A percentile compares a stretch with the other conserved stretches of the same genome.
Conservation (phyloP, 2,888 invertebrate species). For the Sphaerophoria taeniata region DNA sequence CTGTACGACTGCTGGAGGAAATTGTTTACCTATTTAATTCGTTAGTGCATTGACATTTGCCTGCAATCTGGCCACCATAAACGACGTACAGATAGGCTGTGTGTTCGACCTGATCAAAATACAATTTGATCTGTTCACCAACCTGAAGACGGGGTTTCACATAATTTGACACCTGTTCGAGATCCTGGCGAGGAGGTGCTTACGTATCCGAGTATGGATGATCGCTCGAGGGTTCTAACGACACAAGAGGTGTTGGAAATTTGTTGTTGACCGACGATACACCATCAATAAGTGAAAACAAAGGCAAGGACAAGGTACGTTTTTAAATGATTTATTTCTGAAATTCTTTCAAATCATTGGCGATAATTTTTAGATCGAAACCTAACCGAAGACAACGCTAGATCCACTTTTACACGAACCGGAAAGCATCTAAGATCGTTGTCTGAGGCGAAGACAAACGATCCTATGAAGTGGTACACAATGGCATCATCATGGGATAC, state of each 20-base stretch:
- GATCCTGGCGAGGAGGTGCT: conserved; percentile 82
- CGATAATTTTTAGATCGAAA: conserved; percentile 39
- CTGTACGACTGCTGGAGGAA: conserved; percentile 92
- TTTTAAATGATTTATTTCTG: conserved; percentile 41
- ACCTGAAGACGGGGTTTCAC: conserved; percentile 85
- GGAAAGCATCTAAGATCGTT: conserved; percentile 86
- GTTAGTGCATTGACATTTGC: no score
- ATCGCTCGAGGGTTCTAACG: conserved; percentile 81
- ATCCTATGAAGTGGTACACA: conserved; percentile 82
- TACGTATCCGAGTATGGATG: conserved; percentile 81
- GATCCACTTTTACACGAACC: no score
- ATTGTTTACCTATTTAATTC: conserved; percentile 87
- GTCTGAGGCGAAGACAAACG: conserved; percentile 88
- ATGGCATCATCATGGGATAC: no score
- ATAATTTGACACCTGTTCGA: conserved; percentile 82
- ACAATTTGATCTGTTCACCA: conserved; percentile 90
- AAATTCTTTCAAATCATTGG: not conserved
- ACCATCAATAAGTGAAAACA: conserved; percentile 79
- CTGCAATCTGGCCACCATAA: not conserved
- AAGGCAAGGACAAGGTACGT: conserved; percentile 65
- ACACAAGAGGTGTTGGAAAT: conserved; percentile 81
- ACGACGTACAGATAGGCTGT: conserved; percentile 86
- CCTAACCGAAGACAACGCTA: conserved; percentile 85
- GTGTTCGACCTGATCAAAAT: conserved; percentile 90
- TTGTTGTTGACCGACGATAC: conserved; percentile 78